Evolutionary conservation across 2,888 invertebrate species (phyloP).

Genomic region (Beris chalybata): DNA sequence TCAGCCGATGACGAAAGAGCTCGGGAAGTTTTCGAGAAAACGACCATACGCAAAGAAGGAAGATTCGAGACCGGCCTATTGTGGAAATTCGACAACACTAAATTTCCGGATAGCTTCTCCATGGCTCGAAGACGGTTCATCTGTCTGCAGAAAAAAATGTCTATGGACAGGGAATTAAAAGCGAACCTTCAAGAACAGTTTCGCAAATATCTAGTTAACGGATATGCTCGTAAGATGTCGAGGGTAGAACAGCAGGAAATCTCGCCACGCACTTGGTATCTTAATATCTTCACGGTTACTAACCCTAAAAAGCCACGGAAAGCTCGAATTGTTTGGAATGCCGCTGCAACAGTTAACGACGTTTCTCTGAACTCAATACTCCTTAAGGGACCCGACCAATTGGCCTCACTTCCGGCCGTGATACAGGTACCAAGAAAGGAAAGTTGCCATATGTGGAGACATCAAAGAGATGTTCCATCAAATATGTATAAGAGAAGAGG

Average conservation of each 20-base stretch:
- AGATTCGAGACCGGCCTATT: conserved; percentile 41
- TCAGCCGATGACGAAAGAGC: conserved; percentile 33
- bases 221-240: conserved; percentile 39
- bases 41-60: conserved; percentile 28
- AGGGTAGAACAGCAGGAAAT: conserved; percentile 32
- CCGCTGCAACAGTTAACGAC: conserved; percentile 44
- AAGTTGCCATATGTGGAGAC: conserved; percentile 47
- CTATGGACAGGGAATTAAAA: conserved; percentile 34
- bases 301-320: conserved; percentile 43
- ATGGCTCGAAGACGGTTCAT: conserved; percentile 38
- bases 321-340: conserved; percentile 47
- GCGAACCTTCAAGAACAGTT: conserved; percentile 35
- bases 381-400: conserved; percentile 47
- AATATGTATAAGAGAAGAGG: conserved; percentile 41
- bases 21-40: conserved; percentile 33
- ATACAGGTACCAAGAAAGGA: conserved; percentile 48
- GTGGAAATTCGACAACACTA: conserved; percentile 40
- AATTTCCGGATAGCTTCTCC: neutral
- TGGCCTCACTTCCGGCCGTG: conserved; percentile 46
- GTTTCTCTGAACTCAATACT: conserved; percentile 45
- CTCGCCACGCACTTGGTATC: conserved; percentile 41
- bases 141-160: conserved; percentile 40
- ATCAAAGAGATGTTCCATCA: conserved; percentile 44
- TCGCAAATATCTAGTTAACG: conserved; percentile 38
- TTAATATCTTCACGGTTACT: conserved; percentile 45